phyloP scores from a whole-genome alignment of 2,888 invertebrate species.

The Rotaria socialis region DNA sequence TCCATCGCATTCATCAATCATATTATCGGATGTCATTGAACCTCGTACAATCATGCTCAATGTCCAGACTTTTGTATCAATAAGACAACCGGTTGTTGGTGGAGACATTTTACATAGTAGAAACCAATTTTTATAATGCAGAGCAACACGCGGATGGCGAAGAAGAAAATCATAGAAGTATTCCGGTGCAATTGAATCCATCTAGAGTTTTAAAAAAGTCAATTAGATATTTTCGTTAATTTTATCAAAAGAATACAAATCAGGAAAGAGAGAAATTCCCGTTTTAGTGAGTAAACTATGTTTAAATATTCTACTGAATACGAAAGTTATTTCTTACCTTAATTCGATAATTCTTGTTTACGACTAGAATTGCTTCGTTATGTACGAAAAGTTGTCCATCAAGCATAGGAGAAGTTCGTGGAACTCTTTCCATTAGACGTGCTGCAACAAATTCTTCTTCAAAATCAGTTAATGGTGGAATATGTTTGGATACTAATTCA shows the following conservation, averaged over 20 bases:
- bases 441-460: not conserved
- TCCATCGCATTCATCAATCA: not conserved
- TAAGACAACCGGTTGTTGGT: not conserved
- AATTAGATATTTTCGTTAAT: not conserved
- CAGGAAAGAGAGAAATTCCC: too few species aligned
- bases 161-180: constrained; percentile 12
- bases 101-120: not conserved
- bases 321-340: not conserved
- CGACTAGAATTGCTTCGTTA: not conserved
- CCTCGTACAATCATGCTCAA: not conserved
- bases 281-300: too few species aligned
- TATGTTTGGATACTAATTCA: not conserved
- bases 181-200: not conserved
- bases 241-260: too few species aligned
- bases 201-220: not conserved
- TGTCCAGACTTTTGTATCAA: not conserved
- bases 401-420: not conserved
- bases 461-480: not conserved
- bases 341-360: not conserved
- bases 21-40: not conserved
- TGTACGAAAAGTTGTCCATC: not conserved
- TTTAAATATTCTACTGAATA: too few species aligned
- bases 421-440: not conserved
- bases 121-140: not conserved
- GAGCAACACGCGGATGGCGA: not conserved